phyloP scores from a whole-genome alignment of 2,113 vertebrate genomes.

The Cephalopholis sonnerati region DNA sequence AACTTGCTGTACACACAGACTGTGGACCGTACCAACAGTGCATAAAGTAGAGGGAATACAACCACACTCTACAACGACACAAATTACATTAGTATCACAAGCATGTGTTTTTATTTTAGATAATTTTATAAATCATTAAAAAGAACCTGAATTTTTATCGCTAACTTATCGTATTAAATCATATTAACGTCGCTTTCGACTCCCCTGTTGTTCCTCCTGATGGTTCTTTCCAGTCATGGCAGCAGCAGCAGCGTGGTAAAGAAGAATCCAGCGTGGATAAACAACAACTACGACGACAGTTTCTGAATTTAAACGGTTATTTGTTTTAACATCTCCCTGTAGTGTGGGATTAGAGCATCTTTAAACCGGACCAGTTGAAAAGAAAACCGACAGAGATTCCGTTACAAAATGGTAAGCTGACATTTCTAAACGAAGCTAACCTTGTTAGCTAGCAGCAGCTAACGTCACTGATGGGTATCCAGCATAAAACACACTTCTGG shows the following conservation, averaged over 20 bases:
- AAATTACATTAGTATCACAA: background rate
- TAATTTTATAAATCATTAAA: accelerated
- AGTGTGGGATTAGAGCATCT: background rate
- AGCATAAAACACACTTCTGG: accelerated
- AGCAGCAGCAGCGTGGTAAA: conserved; percentile 12
- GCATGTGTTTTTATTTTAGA: accelerated
- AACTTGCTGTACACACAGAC: background rate
- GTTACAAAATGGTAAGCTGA: conserved; percentile 70
- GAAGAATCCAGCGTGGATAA: conserved; percentile 29
- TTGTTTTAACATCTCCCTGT: background rate
- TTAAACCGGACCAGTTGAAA: accelerated
- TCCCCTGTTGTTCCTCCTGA: accelerated
- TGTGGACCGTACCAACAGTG: conserved; percentile 34
- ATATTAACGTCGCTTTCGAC: accelerated
- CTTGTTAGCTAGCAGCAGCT: conserved; percentile 35
- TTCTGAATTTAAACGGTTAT: background rate
- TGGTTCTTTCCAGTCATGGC: conserved; percentile 68
- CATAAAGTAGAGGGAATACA: background rate
- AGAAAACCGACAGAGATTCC: background rate
- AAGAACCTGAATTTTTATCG: background rate
- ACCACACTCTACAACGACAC: background rate
- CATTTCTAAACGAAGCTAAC: conserved; percentile 11
- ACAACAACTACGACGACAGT: accelerated
- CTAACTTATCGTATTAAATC: background rate
- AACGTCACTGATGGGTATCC: background rate